These are phyloP conservation scores for Chondrilla cf. caribensis DNA, from an alignment of 37 sponge, comb jelly and placozoan species.

Conservation along the genomic window DNA sequence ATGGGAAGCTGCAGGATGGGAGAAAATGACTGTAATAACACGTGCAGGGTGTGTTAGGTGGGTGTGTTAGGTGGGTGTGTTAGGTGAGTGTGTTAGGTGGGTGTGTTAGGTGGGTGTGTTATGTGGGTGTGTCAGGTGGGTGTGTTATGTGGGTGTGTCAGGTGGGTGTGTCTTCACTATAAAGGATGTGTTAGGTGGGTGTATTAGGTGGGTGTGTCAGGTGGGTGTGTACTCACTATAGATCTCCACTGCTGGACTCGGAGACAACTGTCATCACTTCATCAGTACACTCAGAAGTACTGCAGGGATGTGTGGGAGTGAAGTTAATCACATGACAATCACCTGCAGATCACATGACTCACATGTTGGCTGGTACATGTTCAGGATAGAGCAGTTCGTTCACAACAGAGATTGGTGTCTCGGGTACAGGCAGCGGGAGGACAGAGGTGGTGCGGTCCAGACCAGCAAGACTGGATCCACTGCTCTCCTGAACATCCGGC, in stretches of 20 bases:
- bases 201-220: too few species aligned
- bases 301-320: too few species aligned
- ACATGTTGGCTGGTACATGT: neutral
- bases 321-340: constrained; percentile 1
- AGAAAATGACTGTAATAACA: neutral
- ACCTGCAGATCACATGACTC: neutral
- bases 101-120: too few species aligned
- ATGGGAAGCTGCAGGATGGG: constrained; percentile 2
- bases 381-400: neutral
- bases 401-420: neutral
- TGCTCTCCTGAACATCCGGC: too few species aligned
- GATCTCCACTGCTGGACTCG: constrained; percentile 22
- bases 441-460: too few species aligned
- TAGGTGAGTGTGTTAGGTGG: neutral
- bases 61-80: too few species aligned
- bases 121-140: too few species aligned
- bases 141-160: too few species aligned
- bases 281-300: neutral
- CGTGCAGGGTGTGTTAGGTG: too few species aligned
- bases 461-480: too few species aligned
- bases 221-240: constrained; percentile 5
- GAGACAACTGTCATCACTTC: neutral
- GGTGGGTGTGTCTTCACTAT: neutral
- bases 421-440: neutral
- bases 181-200: neutral